Conservation (phyloP, 2,113 vertebrate species). For the Pedetes capensis region DNA sequence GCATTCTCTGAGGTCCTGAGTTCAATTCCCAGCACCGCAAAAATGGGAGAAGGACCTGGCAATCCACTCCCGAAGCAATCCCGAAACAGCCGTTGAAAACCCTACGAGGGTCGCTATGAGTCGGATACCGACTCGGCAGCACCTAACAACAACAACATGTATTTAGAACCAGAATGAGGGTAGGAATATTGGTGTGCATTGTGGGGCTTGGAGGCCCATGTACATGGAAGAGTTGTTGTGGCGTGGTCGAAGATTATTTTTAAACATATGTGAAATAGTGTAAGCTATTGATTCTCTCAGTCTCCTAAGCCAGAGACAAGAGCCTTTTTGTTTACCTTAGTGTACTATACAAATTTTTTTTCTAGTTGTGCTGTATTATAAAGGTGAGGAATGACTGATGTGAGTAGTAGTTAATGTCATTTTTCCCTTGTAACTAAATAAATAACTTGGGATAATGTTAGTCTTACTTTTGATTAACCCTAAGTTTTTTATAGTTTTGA, state of each 20-base stretch:
- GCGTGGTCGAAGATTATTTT: background rate
- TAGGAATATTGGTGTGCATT: background rate
- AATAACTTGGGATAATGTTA: constrained; percentile 1
- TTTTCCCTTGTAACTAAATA: background rate
- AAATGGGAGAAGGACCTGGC: too few relatives aligned
- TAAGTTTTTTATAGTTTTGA: constrained; percentile 3
- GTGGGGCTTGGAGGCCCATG: background rate
- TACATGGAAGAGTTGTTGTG: background rate
- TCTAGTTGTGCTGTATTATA: background rate
- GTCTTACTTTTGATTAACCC: background rate
- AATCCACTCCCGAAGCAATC: too few relatives aligned
- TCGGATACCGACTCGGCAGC: too few relatives aligned
- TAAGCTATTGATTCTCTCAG: background rate
- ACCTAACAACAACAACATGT: too few relatives aligned
- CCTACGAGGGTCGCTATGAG: too few relatives aligned
- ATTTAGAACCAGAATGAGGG: background rate
- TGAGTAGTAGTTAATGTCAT: background rate
- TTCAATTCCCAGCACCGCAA: too few relatives aligned
- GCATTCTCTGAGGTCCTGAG: too few relatives aligned
- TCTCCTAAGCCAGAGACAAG: background rate
- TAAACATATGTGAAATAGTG: background rate
- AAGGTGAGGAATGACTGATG: background rate
- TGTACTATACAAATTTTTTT: background rate
- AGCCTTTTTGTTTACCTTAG: background rate
- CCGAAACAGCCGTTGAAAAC: too few relatives aligned